Evolutionary conservation across 2,797 vertebrate species (phyloP), one percentile per base, ranked within the genome.

Genomic region (Melopsittacus undulatus): DNA sequence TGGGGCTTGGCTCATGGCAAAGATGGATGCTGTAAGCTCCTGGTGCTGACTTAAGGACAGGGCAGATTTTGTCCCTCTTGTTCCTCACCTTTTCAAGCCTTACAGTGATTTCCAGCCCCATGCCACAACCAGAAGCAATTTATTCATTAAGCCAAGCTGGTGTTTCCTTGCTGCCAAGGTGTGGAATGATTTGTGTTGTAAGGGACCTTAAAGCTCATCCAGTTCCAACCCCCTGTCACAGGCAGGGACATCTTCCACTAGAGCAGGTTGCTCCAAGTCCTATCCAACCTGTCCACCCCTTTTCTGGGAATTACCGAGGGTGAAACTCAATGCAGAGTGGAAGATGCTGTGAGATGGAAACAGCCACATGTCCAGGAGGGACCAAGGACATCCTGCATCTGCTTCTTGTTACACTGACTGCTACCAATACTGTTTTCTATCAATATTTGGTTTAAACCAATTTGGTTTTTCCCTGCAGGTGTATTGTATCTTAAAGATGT

Each of bases 1-100:
- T 32, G n/a, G 48, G 18, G 26, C n/a, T 69, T 3, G 1, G 20
- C 8, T 57, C 27, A 1, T 0, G 18, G 18, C 54, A 76, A 20
- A 67, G 49, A 30, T 1, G 11, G 49, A 34, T 61, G 48, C 80
- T 42, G 24, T 3, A 21, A 88, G 46, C 46, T 76, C 68, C 73
- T 15, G 36, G 5, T 36, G 46, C 32, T 68, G 29, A 52, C 42
- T 61, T 54, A 34, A 48, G 26, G 20, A 67, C 18, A 10, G 23
- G 8, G 40, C 45, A 66, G 24, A 26, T 87, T 74, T 49, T 13
- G 23, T 34, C 18, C 19, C 5, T 26, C 10, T 49, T 45, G 63
- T 45, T 22, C 5, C 24, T 69, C 45, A 56, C 19, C 48, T 84
- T 84, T 83, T 13, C 18, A 72, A 68, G 54, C 45, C 79, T 52